Base-by-base conservation (phyloP, 92 coral and sea anemone species). In the Chrysogorgia sp. region DNA sequence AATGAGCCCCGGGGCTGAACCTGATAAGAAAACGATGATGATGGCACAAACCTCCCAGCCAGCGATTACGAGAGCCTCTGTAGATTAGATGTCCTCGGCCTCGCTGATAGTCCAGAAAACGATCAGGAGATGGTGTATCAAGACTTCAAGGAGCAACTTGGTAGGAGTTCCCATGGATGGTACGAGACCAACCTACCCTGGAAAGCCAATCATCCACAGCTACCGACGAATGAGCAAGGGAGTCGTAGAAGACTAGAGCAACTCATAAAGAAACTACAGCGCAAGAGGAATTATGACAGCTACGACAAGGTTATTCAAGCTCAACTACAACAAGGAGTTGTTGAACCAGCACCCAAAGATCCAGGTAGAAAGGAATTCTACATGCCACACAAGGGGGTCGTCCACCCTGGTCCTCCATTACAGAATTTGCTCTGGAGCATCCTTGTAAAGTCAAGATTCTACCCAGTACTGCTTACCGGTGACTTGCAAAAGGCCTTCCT, bases 301-400 rank as follows among this genome's bases (percentile, higher is more conserved):
- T 79, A 79, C 64, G 53, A 79, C 25, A 0, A 64, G 30, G 50
- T 63, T 28, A 79, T 79, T 22, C 40, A 79, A 34, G 83, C 63
- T 12, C 83, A 79, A 74, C 25, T 64, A 21, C 29, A 40, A 1
- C 24, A 34, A 23, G 71, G 71, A 15, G 52, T 64, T 7, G 34
- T 64, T 6, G 71, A 64, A 40, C 48, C 28, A 1, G 24, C 71
- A 20, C 71, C 49, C 9, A 22, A 34, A 17, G 19, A 32, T 19
- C 26, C 52, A 21, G 34, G 30, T 6, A 23, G 15, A 32, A 64
- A 64, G 30, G 71, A 64, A 22, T 64, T 32, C 28, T 64, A 64
- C 34, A 3, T 64, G 30, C 71, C 71, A 21, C 71, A 64, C 21
- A 64, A 64, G n/a, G 71, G 25, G 3, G 49, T 64, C 7, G 26